Base-by-base conservation (phyloP, 92 coral and sea anemone genomes). In the Muricea muricata region DNA sequence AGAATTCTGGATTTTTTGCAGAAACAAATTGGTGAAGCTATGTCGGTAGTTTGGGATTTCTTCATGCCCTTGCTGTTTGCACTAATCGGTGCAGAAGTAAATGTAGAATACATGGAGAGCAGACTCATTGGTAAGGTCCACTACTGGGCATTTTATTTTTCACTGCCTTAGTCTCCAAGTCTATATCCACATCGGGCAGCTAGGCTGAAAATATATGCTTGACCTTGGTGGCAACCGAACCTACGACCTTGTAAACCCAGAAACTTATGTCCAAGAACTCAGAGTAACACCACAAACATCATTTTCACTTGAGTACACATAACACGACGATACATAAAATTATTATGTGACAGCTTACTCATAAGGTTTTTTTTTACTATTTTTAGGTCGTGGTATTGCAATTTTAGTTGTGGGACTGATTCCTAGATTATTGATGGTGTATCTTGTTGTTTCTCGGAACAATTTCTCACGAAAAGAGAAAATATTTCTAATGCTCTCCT, bases 31-130 rank as follows among this genome's bases (percentile, higher is more conserved):
- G 84, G 90, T 34, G 67, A 56, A 69, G 97, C 94, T 46, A 93
- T 96, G 99, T 89, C 89, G 10, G 66, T 90, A 60, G 91, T 94
- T 34, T 96, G 99, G 99, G 99, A 96, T 80, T 93, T 96, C 83
- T 96, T 96, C 79, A 93, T 93, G 89, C 99, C 99, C 4, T 69
- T 96, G 75, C 65, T 96, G 75, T 96, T 96, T 89, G 99, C 97
- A 14, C 90, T 96, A 31, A 96, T 96, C 63, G 99, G 99, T 6
- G 97, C 98, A 37, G 99, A 93, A 81, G 94, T 96, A 69, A 90
- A 95, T 29, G 56, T 90, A 29, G 94, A 96, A 35, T 96, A 93
- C 87, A 85, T 96, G 90, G 97, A 93, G 55, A 90, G 78, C 23
- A 46, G 78, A 20, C 87, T 91, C 7, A 89, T 93, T 41, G 97